A percentile compares a stretch with the other conserved stretches of the same genome.
phyloP scores from a whole-genome alignment of 2,113 vertebrate genomes.

The Gavia stellata region DNA sequence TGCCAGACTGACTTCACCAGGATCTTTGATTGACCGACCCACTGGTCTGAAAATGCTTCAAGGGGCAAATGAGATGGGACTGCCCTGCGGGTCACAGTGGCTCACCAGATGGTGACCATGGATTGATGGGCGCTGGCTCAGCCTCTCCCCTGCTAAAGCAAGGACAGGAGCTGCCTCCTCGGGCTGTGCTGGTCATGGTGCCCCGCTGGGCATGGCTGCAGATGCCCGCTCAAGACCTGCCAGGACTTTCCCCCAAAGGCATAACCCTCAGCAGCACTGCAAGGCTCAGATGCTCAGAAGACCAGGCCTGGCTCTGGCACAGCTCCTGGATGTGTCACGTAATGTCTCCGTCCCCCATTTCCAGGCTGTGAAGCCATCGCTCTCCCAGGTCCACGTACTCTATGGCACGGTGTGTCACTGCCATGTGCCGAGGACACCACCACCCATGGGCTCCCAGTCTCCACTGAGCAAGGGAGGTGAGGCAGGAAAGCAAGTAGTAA shows the following conservation, averaged over 20 bases:
- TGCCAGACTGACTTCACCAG: neutral
- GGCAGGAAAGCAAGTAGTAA: neutral
- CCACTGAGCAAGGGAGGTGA: neutral
- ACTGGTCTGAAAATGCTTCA: neutral
- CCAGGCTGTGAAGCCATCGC: neutral
- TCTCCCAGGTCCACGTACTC: neutral
- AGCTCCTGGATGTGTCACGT: neutral
- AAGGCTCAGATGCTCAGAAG: neutral
- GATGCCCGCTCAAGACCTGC: neutral
- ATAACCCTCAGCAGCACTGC: neutral
- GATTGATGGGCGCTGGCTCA: neutral
- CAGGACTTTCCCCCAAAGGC: neutral
- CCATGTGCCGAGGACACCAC: neutral
- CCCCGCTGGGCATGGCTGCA: rapidly evolving
- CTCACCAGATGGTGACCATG: rapidly evolving
- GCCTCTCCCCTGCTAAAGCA: neutral
- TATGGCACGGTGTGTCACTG: neutral
- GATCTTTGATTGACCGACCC: neutral
- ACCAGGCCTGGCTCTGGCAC: neutral
- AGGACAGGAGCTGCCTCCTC: neutral
- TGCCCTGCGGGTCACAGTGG: rapidly evolving
- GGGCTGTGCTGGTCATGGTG: rapidly evolving
- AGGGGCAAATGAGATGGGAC: neutral
- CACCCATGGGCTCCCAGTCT: neutral
- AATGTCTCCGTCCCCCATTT: neutral